Percentiles rank a stretch among this genome's conserved stretches.
phyloP scores from a whole-genome alignment of 92 coral and sea anemone genomes.

The Bergia puertoricense region DNA sequence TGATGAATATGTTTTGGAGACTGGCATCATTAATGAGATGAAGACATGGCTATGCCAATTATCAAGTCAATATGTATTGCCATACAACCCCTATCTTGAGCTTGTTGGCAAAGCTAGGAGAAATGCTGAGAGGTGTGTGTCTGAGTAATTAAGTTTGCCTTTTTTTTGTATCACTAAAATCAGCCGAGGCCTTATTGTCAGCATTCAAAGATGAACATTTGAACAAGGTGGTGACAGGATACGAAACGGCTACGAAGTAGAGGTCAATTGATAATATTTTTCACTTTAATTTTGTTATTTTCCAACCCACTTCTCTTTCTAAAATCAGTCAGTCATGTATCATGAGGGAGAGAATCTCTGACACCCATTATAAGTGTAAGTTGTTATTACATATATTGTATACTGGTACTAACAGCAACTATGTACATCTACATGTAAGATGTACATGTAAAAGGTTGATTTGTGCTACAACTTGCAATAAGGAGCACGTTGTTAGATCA shows the following conservation, averaged over 20 bases:
- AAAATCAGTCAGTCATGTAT: too few species aligned
- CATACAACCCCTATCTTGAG: constrained; percentile 72
- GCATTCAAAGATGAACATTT: background rate
- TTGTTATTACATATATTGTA: too few species aligned
- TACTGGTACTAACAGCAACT: too few species aligned
- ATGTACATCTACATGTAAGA: too few species aligned
- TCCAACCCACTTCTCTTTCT: too few species aligned
- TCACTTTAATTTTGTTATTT: too few species aligned
- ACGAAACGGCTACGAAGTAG: background rate
- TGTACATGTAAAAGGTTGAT: too few species aligned
- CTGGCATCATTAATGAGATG: constrained; percentile 63
- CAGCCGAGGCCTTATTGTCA: background rate
- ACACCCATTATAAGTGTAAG: too few species aligned
- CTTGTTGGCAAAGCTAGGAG: constrained; percentile 64
- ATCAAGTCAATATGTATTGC: constrained; percentile 51
- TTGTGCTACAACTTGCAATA: too few species aligned
- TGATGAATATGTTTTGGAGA: constrained; percentile 68
- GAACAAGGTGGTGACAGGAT: background rate
- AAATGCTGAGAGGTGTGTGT: constrained; percentile 67
- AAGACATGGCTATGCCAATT: constrained; percentile 61
- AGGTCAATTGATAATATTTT: too few species aligned
- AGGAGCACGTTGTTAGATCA: too few species aligned
- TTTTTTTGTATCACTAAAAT: background rate
- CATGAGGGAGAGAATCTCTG: too few species aligned
- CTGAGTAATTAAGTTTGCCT: background rate